Base-by-base conservation (phyloP, 2,888 invertebrate genomes). In the Steinernema scapterisci region DNA sequence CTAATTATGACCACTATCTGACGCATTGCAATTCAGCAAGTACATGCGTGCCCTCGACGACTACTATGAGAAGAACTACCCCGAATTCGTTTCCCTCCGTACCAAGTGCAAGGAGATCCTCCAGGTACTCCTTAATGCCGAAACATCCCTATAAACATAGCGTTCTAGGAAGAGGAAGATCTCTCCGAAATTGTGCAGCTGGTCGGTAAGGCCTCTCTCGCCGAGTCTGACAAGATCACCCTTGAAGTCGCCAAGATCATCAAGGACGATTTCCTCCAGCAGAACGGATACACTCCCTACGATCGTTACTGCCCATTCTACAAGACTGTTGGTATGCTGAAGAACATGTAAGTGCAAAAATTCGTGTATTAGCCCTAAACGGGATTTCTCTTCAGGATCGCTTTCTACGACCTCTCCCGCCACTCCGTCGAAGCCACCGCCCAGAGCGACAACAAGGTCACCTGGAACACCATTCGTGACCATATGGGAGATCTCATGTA, bases 121-220 rank as follows among this genome's bases (percentile, higher is more conserved):
- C 70, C 86, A 86, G 74, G 77, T 77, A 27, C 23, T 23, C 16
- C 9, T 38, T 25, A 16, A n/a, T 21, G 16, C 19, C 19, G 5
- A 21, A 52, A 21, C 19, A 23, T 21, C 5, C 11, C 2, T 21
- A 1, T 21, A 31, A 6, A 48, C 1, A 3, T 25, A 6, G 1
- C 6, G 19, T 70, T 71, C n/a, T 73, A 76, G 89, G 97, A 99
- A 89, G 99, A 99, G 89, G 99, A 99, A 90, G 99, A 99, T 90
- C 91, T 99, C 86, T 95, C 97, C 0, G 99, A 99, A 92, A 99
- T 99, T 89, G 99, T 99, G 86, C 99, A 99, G 90, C 91, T 99
- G 84, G 99, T 99, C 82, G 99, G 99, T 88, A 99, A 99, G 91
- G 90, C 90, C 78, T 86, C 87, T 70, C 91, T 99, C 79, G 97